Evolutionary conservation across 2,888 invertebrate genomes (phyloP).

Genomic region (Peribatodes rhomboidaria): DNA sequence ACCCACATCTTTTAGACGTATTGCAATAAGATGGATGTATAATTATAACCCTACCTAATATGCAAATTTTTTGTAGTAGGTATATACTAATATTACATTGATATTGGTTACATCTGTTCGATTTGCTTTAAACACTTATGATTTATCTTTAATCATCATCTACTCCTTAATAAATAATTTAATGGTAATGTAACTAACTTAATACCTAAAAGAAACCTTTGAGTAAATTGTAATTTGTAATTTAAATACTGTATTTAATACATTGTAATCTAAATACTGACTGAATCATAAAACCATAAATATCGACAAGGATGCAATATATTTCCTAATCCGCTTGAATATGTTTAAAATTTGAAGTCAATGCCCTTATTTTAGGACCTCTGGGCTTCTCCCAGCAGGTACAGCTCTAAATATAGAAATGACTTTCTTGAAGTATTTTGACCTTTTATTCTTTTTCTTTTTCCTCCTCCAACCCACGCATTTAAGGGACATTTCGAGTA

Average conservation of each 20-base stretch:
- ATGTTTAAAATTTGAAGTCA: conserved; percentile 16
- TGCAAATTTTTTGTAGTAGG: neutral
- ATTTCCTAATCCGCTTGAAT: conserved; percentile 9
- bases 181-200: too few species aligned
- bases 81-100: neutral
- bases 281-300: neutral
- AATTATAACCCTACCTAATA: conserved; percentile 6
- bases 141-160: too few species aligned
- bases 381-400: conserved; percentile 33
- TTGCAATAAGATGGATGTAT: conserved; percentile 10
- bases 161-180: too few species aligned
- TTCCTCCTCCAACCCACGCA: conserved; percentile 23
- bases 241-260: too few species aligned
- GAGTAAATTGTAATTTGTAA: too few species aligned
- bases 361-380: conserved; percentile 33
- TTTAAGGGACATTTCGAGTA: neutral
- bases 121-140: conserved; percentile 10
- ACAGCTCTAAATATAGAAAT: conserved; percentile 37
- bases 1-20: conserved; percentile 18
- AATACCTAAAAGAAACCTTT: too few species aligned
- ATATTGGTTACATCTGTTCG: conserved; percentile 9
- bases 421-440: conserved; percentile 38
- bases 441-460: conserved; percentile 33
- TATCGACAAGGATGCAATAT: conserved; percentile 4
- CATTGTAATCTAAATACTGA: neutral